phyloP scores from a whole-genome alignment of 2,797 vertebrate genomes.

The Champsocephalus esox region DNA sequence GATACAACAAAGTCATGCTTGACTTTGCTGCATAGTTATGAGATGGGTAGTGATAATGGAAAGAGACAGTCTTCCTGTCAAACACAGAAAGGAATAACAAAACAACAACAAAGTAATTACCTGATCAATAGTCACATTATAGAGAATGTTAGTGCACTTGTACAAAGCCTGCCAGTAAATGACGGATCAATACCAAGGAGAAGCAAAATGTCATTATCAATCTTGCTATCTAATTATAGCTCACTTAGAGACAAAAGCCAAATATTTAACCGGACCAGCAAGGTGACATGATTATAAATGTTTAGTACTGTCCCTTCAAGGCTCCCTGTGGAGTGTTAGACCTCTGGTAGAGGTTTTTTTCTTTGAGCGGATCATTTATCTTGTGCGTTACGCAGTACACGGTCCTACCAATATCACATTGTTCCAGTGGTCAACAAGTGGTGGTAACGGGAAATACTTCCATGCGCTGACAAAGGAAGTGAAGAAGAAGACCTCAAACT shows the following conservation, averaged over 20 bases:
- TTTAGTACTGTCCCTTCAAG: neutral
- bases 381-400: neutral
- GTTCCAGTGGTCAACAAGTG: constrained; percentile 4
- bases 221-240: constrained; percentile 9
- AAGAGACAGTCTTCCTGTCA: constrained; percentile 13
- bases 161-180: constrained; percentile 15
- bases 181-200: constrained; percentile 38
- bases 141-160: constrained; percentile 25
- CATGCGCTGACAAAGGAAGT: neutral
- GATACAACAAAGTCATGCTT: neutral
- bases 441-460: neutral
- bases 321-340: neutral
- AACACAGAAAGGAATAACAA: neutral
- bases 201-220: constrained; percentile 16
- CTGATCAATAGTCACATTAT: constrained; percentile 39
- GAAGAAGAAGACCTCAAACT: neutral
- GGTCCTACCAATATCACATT: neutral
- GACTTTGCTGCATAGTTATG: constrained; percentile 9
- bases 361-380: neutral
- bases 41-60: constrained; percentile 8
- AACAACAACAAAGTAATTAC: constrained; percentile 41
- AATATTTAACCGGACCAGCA: neutral
- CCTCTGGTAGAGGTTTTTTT: neutral
- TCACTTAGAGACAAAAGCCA: constrained; percentile 10
- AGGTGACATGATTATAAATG: constrained; percentile 10